A percentile compares a stretch with the other conserved stretches of the same genome.
Conservation (phyloP, 1,140 invertebrate genomes). For the Pseudomyrmex sp. region DNA sequence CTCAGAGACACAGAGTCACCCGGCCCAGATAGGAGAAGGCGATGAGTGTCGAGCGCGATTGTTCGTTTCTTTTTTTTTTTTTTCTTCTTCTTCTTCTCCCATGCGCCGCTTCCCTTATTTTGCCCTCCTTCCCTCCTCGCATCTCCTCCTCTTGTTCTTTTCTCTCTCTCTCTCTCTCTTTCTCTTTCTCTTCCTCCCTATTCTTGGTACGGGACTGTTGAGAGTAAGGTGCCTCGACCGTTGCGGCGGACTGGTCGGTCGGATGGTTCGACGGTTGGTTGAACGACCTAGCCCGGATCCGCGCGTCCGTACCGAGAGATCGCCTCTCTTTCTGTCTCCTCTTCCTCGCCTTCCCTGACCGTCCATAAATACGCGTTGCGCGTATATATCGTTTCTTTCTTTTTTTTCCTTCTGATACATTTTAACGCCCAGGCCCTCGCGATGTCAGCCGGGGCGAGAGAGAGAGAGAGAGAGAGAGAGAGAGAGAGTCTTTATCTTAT, state of each 20-base stretch:
- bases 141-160: slow-evolving; percentile 9
- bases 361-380: slow-evolving; percentile 70
- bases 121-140: slow-evolving; percentile 1
- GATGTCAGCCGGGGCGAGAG: not conserved
- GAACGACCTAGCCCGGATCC: slow-evolving; percentile 78
- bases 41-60: slow-evolving; percentile 49
- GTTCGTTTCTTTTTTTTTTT: slow-evolving; percentile 32
- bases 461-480: no score
- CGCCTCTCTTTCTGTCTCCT: slow-evolving; percentile 71
- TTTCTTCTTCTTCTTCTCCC: not conserved
- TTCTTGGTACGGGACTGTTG: slow-evolving; percentile 67
- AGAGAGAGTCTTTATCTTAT: no score
- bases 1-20: slow-evolving; percentile 57
- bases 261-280: slow-evolving; percentile 74
- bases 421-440: slow-evolving; percentile 66
- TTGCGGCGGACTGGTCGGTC: slow-evolving; percentile 70
- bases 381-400: slow-evolving; percentile 59
- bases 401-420: slow-evolving; percentile 71
- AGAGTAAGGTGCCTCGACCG: slow-evolving; percentile 72
- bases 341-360: slow-evolving; percentile 57
- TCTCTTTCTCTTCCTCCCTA: slow-evolving; percentile 23
- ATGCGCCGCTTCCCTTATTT: slow-evolving; percentile 3
- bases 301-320: slow-evolving; percentile 72
- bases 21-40: slow-evolving; percentile 49
- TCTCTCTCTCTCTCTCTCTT: slow-evolving; percentile 10